Percentiles rank a stretch among this genome's conserved stretches.
Conservation (phyloP, 2,888 invertebrate genomes). For the Ectemnius continuus region DNA sequence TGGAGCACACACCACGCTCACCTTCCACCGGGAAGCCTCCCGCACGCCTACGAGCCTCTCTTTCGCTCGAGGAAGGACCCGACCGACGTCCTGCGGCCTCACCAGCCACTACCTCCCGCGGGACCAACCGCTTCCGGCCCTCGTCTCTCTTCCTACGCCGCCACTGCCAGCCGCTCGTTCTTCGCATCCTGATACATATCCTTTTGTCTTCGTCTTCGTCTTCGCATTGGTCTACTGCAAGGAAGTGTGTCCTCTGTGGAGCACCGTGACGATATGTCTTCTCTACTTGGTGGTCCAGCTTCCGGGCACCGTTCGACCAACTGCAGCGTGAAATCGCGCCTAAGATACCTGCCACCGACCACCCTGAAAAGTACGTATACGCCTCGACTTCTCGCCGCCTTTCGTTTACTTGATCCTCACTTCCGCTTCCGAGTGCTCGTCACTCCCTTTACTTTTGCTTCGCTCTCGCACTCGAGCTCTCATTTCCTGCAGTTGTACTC, state of each 20-base stretch:
- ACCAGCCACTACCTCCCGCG: constrained; percentile 8
- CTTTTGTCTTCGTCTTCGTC: too few species aligned
- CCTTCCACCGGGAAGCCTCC: constrained; percentile 21
- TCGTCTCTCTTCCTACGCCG: constrained; percentile 3
- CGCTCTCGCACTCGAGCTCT: neutral
- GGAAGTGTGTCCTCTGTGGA: too few species aligned
- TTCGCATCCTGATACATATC: constrained; percentile 28
- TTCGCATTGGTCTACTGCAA: too few species aligned
- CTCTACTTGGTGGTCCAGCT: neutral
- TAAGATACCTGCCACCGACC: constrained; percentile 26
- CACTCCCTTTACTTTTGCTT: too few species aligned
- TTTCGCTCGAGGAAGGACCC: neutral
- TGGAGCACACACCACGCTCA: constrained; percentile 16
- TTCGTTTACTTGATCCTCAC: too few species aligned
- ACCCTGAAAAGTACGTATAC: constrained; percentile 57
- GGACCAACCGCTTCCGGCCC: constrained; percentile 30
- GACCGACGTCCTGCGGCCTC: neutral
- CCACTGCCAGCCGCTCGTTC: constrained; percentile 6
- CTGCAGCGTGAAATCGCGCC: constrained; percentile 30
- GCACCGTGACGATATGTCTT: too few species aligned
- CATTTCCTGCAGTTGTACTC: neutral
- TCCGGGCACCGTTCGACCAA: constrained; percentile 6
- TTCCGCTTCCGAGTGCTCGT: neutral
- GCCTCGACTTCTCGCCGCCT: neutral
- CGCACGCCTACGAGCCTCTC: constrained; percentile 3